Evolutionary conservation across 2,113 vertebrate species (phyloP).

Genomic region (Notechis scutatus): DNA sequence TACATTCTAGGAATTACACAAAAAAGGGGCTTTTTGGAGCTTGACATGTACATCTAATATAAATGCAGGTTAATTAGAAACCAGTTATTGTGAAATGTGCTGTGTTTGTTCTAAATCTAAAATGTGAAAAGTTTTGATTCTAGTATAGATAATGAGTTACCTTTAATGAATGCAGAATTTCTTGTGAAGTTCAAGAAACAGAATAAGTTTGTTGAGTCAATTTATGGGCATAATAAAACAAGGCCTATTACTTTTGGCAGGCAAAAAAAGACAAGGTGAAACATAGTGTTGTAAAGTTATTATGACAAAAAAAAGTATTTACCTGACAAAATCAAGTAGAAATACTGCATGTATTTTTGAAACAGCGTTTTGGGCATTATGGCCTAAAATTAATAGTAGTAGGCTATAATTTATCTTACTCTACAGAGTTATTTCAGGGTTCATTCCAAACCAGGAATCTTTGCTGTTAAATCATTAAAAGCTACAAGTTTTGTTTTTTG

Average conservation of each 20-base stretch:
- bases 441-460: constrained; percentile 68
- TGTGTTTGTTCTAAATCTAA: constrained; percentile 60
- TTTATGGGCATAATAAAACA: constrained; percentile 82
- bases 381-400: constrained; percentile 66
- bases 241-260: constrained; percentile 74
- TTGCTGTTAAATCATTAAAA: constrained; percentile 68
- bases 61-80: constrained; percentile 35
- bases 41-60: constrained; percentile 24
- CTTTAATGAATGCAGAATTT: constrained; percentile 80
- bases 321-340: constrained; percentile 73
- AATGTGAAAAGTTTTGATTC: constrained; percentile 76
- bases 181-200: constrained; percentile 85
- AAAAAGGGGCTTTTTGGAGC: constrained; percentile 14
- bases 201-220: constrained; percentile 83
- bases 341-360: constrained; percentile 68
- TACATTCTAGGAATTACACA: constrained; percentile 23
- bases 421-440: constrained; percentile 66
- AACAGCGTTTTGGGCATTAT: constrained; percentile 66
- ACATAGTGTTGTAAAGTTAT: constrained; percentile 75
- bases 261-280: constrained; percentile 78
- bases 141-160: constrained; percentile 77
- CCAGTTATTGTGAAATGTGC: constrained; percentile 39
- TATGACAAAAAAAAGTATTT: constrained; percentile 75
- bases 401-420: constrained; percentile 66
- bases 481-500: constrained; percentile 51